A percentile compares a stretch with the other conserved stretches of the same genome.
These are phyloP conservation scores for Ceraclea dissimilis DNA, from an alignment of 2,888 invertebrate species.

Conservation along the genomic window DNA sequence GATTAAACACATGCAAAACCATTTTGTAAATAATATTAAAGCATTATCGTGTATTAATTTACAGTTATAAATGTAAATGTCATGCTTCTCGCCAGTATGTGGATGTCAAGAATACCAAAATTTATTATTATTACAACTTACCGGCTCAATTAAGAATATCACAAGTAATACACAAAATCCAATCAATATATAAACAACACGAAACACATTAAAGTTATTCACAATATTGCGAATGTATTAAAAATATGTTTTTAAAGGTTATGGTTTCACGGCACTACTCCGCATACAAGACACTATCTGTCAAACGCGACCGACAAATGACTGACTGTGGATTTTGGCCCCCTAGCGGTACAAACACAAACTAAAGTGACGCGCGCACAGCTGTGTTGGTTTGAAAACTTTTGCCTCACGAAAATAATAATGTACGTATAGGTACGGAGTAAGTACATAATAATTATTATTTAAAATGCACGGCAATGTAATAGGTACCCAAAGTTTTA, in stretches of 20 bases:
- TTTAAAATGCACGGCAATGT: too few relatives aligned
- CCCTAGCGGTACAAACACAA: conserved; percentile 12
- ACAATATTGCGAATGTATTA: conserved; percentile 12
- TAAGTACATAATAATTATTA: too few relatives aligned
- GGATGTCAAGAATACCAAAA: not conserved
- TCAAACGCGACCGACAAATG: conserved; percentile 21
- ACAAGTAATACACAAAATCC: conserved; percentile 5
- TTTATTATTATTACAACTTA: not conserved
- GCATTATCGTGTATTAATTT: conserved; percentile 9
- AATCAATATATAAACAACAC: conserved; percentile 1
- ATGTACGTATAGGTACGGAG: too few relatives aligned
- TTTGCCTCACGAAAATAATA: too few relatives aligned
- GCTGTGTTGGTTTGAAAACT: conserved; percentile 1
- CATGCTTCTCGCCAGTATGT: conserved; percentile 2
- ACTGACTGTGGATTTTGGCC: conserved; percentile 9
- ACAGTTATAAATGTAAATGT: conserved; percentile 19
- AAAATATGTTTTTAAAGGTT: conserved; percentile 18
- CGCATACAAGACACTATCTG: conserved; percentile 8
- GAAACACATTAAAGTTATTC: conserved; percentile 2
- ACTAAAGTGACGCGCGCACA: conserved; percentile 18
- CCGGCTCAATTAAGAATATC: not conserved
- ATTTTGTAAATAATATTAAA: conserved; percentile 1
- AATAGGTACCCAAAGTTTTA: too few relatives aligned
- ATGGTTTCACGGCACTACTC: not conserved
- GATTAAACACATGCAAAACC: not conserved